These are phyloP conservation scores for Lycaon pictus DNA, from an alignment of 2,113 vertebrate genomes.

Conservation along the genomic window DNA sequence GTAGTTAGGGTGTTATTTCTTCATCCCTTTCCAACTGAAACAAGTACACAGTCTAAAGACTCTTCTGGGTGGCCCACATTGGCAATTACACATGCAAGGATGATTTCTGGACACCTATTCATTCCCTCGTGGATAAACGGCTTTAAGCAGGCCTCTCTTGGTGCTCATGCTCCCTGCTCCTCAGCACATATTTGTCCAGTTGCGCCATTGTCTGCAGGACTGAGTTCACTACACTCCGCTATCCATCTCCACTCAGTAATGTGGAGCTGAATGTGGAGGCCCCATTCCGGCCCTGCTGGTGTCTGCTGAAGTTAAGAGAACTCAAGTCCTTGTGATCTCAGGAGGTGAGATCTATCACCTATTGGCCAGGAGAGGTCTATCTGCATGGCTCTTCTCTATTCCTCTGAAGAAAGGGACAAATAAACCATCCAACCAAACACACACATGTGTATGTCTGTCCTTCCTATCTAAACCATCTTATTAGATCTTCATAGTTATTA, in stretches of 20 bases:
- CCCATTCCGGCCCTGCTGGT: constrained; percentile 82
- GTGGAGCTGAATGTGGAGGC: constrained; percentile 81
- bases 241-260: constrained; percentile 81
- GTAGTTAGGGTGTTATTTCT: neutral
- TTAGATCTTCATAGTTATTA: neutral
- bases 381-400: neutral
- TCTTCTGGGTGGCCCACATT: neutral
- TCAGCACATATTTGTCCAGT: neutral
- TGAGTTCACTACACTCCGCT: constrained; percentile 76
- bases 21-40: constrained; percentile 27
- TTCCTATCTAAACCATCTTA: neutral
- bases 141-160: neutral
- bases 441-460: neutral
- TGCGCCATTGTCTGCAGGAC: constrained; percentile 35
- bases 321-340: constrained; percentile 83
- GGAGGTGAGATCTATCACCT: constrained; percentile 47
- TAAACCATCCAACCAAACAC: neutral
- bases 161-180: neutral
- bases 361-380: neutral
- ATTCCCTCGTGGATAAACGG: neutral
- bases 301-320: constrained; percentile 83
- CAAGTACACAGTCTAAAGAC: neutral
- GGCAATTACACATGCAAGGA: neutral
- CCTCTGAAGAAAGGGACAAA: neutral
- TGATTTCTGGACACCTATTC: neutral